phyloP scores from a whole-genome alignment of 1,140 invertebrate genomes.

The Scaptodrosophila lebanonensis region DNA sequence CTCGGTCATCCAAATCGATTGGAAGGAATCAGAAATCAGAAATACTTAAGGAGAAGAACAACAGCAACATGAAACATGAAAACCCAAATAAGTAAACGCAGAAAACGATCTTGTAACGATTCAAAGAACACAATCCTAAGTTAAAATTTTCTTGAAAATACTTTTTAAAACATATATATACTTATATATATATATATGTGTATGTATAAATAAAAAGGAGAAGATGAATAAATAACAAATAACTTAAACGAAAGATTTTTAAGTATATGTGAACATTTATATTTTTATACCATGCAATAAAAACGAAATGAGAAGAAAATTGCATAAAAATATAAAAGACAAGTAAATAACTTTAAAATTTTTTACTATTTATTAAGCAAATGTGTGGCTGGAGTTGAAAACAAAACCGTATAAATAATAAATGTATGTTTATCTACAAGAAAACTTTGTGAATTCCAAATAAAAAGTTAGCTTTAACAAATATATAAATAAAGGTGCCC shows the following conservation, averaged over 20 bases:
- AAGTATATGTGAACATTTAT: constrained; percentile 74
- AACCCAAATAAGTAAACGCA: too few relatives aligned
- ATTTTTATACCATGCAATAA: constrained; percentile 72
- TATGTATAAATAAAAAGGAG: constrained; percentile 3
- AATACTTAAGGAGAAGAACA: too few relatives aligned
- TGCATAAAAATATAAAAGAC: constrained; percentile 30
- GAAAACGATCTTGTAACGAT: too few relatives aligned
- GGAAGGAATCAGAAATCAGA: too few relatives aligned
- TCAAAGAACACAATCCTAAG: too few relatives aligned
- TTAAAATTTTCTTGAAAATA: too few relatives aligned
- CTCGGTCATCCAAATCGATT: too few relatives aligned
- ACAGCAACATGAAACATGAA: too few relatives aligned
- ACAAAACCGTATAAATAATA: constrained; percentile 19
- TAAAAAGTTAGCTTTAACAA: constrained; percentile 60
- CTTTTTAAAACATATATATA: background rate
- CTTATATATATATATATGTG: background rate
- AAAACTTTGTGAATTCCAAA: constrained; percentile 45
- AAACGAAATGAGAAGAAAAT: constrained; percentile 52
- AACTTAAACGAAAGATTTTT: constrained; percentile 58
- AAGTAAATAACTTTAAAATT: constrained; percentile 45
- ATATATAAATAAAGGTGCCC: constrained; percentile 18
- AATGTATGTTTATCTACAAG: too few relatives aligned
- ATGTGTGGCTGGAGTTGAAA: constrained; percentile 27
- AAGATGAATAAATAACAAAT: constrained; percentile 28
- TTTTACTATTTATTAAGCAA: constrained; percentile 51